Evolutionary conservation across 2,888 invertebrate genomes (phyloP).

Genomic region (Piscicola geometra): DNA sequence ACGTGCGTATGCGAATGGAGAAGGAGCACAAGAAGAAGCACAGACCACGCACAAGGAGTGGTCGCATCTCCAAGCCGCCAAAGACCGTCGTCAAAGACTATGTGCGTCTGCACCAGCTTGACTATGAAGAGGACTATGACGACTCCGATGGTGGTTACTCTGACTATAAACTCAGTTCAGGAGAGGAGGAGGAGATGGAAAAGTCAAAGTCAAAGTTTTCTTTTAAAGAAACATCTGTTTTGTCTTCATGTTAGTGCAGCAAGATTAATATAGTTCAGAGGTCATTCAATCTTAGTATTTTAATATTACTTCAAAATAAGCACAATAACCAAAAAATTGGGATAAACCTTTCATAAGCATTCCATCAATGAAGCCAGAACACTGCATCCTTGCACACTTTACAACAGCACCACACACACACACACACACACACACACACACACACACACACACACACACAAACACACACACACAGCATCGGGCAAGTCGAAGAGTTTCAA

Average conservation of each 20-base stretch:
- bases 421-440: too few relatives aligned
- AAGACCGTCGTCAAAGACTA: conserved; percentile 64
- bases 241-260: conserved; percentile 38
- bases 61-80: conserved; percentile 62
- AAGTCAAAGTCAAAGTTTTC: conserved; percentile 25
- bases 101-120: conserved; percentile 61
- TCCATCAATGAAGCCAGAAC: too few relatives aligned
- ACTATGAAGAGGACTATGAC: conserved; percentile 61
- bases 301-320: too few relatives aligned
- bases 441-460: too few relatives aligned
- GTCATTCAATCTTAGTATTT: too few relatives aligned
- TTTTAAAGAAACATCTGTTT: conserved; percentile 6
- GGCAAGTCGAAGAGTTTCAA: conserved; percentile 46
- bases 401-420: too few relatives aligned
- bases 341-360: too few relatives aligned
- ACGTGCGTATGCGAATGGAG: conserved; percentile 44
- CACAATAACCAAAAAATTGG: too few relatives aligned
- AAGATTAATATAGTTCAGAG: too few relatives aligned
- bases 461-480: too few relatives aligned
- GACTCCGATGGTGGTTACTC: conserved; percentile 64
- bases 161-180: conserved; percentile 53
- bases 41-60: conserved; percentile 60
- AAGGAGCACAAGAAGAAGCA: conserved; percentile 58
- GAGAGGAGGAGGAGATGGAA: conserved; percentile 46
- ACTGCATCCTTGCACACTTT: too few relatives aligned